These are phyloP conservation scores for Campylomormyrus tamandua DNA, from an alignment of 2,113 vertebrate species.

Conservation along the genomic window DNA sequence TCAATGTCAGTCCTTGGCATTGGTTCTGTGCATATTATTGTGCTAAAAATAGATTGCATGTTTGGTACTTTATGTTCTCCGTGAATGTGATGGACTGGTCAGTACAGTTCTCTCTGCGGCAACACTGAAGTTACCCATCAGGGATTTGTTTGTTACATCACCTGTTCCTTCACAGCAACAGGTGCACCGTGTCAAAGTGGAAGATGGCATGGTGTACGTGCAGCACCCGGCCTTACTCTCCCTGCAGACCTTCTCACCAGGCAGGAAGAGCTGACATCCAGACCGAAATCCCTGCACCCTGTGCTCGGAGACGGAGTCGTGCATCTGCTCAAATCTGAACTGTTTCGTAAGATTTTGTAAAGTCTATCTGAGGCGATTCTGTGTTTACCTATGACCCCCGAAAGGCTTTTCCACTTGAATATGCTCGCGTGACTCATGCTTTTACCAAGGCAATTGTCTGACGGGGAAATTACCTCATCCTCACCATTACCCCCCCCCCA, in stretches of 20 bases:
- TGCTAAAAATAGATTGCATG: neutral
- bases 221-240: slow-evolving; percentile 54
- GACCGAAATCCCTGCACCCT: neutral
- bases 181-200: slow-evolving; percentile 58
- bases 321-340: slow-evolving; percentile 16
- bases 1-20: neutral
- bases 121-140: neutral
- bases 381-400: slow-evolving; percentile 37
- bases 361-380: slow-evolving; percentile 30
- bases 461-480: slow-evolving; percentile 39
- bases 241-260: slow-evolving; percentile 42
- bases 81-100: neutral
- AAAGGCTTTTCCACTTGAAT: slow-evolving; percentile 36
- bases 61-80: neutral
- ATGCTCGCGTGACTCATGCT: slow-evolving; percentile 25
- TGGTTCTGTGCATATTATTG: neutral
- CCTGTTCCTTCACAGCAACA: slow-evolving; percentile 50
- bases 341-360: slow-evolving; percentile 41
- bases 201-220: slow-evolving; percentile 54
- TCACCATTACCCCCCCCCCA: slow-evolving; percentile 8
- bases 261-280: slow-evolving; percentile 37
- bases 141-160: neutral
- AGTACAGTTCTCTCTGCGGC: neutral
- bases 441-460: slow-evolving; percentile 34
- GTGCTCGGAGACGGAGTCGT: neutral